Evolutionary conservation across 2,888 invertebrate species (phyloP).

Genomic region (Netelia fuscicornis): DNA sequence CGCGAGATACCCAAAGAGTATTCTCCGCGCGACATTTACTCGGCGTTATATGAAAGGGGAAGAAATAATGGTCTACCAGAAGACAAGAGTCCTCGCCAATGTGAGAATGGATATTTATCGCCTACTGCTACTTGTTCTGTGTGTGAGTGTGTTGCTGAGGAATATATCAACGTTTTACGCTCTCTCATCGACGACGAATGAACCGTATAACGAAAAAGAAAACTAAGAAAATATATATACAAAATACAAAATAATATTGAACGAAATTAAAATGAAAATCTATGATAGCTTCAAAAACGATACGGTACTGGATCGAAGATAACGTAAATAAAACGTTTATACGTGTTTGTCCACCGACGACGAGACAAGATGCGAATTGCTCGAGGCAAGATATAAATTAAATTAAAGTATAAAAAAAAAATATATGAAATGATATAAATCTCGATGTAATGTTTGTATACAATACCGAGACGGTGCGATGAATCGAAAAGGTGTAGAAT

Average conservation of each 20-base stretch:
- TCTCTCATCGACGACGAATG: slow-evolving; percentile 43
- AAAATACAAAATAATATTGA: neutral
- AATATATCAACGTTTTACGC: slow-evolving; percentile 23
- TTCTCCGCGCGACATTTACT: slow-evolving; percentile 37
- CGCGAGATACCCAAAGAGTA: slow-evolving; percentile 13
- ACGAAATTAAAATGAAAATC: neutral
- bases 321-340: slow-evolving; percentile 6
- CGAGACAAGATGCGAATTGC: slow-evolving; percentile 66
- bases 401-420: slow-evolving; percentile 54
- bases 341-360: slow-evolving; percentile 52
- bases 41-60: slow-evolving; percentile 26
- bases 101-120: slow-evolving; percentile 28
- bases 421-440: slow-evolving; percentile 67
- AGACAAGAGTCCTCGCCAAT: slow-evolving; percentile 12
- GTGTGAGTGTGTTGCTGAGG: slow-evolving; percentile 48
- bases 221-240: neutral
- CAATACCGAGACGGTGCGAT: slow-evolving; percentile 65
- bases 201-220: slow-evolving; percentile 24
- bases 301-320: slow-evolving; percentile 3
- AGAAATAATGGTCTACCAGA: slow-evolving; percentile 28
- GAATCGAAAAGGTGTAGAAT: slow-evolving; percentile 66
- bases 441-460: slow-evolving; percentile 52
- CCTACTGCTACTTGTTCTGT: slow-evolving; percentile 55
- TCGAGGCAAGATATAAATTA: slow-evolving; percentile 26
- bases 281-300: neutral